Evolutionary conservation across 2,888 invertebrate genomes (phyloP), one percentile per base, ranked within the genome.

Genomic region (Cryptocephalus primarius): DNA sequence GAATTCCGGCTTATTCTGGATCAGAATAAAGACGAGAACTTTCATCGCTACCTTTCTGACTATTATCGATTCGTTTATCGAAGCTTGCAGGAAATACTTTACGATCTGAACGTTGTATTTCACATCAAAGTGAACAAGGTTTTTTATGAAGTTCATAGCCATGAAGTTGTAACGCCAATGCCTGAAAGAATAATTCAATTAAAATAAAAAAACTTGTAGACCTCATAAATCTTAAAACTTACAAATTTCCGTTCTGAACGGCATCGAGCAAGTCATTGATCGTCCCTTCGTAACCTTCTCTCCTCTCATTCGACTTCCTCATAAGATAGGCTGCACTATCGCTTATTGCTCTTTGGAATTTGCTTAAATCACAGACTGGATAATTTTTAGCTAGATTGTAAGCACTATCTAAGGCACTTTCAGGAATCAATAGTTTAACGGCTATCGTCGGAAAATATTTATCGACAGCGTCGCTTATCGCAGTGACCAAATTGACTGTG

Each of bases 81-180:
- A 72, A 4, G 80, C 75, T 33, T 78, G 72, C 0, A 83, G 69
- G 55, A 85, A 79, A 46, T 83, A 76, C 31, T 75, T 73, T 1
- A 88, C 81, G 0, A 82, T 78, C 9, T 73, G 66, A 0, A 78
- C 66, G 0, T 85, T 79, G 65, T 83, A 82, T 6, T 72, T 68
- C 1, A 81, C 75, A 64, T 88, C 84, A 1, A 82, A 75, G 50
- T 90, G 83, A 1, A 87, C 78, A 47, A 90, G 73, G 59, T 80
- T 75, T 1, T 78, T 76, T 8, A 92, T 69, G 70, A 91, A 79
- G 51, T 79, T 78, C 65, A 88, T 77, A 0, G 83, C 83, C 66
- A 90, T 77, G 53, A 82, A 77, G 43, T 83, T 76, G 53, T 88
- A 87, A 42, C 89, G 79, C 93, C 93, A 92, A 64, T 87, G 88